phyloP scores from a whole-genome alignment of 2,888 invertebrate genomes.

The Epinotia brunnichana region DNA sequence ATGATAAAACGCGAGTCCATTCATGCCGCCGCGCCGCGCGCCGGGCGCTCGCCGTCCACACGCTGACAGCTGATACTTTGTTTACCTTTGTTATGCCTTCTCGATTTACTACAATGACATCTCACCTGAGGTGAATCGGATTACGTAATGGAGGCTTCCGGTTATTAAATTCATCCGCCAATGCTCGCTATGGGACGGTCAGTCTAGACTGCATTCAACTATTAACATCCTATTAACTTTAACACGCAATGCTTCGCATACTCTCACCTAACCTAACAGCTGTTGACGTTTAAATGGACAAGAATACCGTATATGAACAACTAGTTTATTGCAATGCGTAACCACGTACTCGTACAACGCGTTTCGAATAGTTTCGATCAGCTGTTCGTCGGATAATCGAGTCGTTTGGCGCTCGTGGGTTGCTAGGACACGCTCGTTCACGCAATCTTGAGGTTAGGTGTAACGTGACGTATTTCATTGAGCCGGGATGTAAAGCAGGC shows the following conservation, averaged over 20 bases:
- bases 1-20: slow-evolving; percentile 74
- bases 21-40: slow-evolving; percentile 52
- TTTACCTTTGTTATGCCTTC: slow-evolving; percentile 44
- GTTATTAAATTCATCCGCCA: not conserved
- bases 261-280: not conserved
- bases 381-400: slow-evolving; percentile 12
- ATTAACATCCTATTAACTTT: not conserved
- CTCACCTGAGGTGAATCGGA: slow-evolving; percentile 28
- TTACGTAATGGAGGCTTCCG: slow-evolving; percentile 10
- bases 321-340: not conserved
- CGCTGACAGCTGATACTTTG: slow-evolving; percentile 44
- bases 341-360: not conserved
- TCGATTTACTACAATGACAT: slow-evolving; percentile 39
- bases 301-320: slow-evolving; percentile 8
- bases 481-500: slow-evolving; percentile 76
- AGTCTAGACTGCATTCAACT: not conserved
- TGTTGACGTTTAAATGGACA: slow-evolving; percentile 5
- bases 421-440: slow-evolving; percentile 34
- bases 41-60: slow-evolving; percentile 44
- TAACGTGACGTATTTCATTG: slow-evolving; percentile 69
- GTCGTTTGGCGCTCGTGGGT: slow-evolving; percentile 21
- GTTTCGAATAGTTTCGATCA: slow-evolving; percentile 15
- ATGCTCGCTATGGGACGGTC: not conserved
- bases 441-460: slow-evolving; percentile 44
- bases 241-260: not conserved